Base-by-base conservation (phyloP, 1,140 invertebrate species). In the Heterodera carotae region DNA sequence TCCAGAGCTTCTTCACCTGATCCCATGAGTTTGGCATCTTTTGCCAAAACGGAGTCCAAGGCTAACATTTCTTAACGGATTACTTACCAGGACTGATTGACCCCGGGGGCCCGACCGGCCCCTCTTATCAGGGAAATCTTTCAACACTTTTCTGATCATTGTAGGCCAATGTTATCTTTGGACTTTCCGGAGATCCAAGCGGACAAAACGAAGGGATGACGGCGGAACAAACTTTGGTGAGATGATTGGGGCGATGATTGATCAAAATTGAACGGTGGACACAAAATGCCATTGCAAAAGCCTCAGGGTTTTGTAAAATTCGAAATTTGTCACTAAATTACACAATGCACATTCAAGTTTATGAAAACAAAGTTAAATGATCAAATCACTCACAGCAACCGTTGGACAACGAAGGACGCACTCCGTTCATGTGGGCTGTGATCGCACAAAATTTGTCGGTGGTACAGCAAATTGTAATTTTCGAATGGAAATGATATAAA, bases 371-470 rank as follows among this genome's bases (percentile, higher is more conserved):
- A 43, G 39, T 43, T 43, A n/a, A n/a, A n/a, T n/a, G n/a, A n/a
- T n/a, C n/a, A n/a, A n/a, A n/a, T n/a, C n/a, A n/a, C 29, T 7
- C 77, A 72, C 53, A 82, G 83, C 67, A 82, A 31, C 33, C 83
- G n/a, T 25, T 76, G 29, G 81, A 82, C 60, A 56, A 43, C 31
- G 75, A 82, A 25, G 68, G 69, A 25, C 77, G 81, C 48, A 76
- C 81, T 8, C 60, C 60, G 27, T 84, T 82, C 22, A 82, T 82
- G 81, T 82, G 81, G 81, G 81, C 83, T 25, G 80, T 82, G 29
- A 69, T 83, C 33, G 82, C 81, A 27, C 69, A 84, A 69, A 78
- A 76, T 59, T 71, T 69, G 34, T 48, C 77, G 56, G 67, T 81
- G 22, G 83, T 84, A 0, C n/a, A 36, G 64, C 48, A 43, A 43